Percentiles rank a stretch among this genome's conserved stretches.
Evolutionary conservation across 2,797 vertebrate species (phyloP).

Genomic region (Danio albolineatus): DNA sequence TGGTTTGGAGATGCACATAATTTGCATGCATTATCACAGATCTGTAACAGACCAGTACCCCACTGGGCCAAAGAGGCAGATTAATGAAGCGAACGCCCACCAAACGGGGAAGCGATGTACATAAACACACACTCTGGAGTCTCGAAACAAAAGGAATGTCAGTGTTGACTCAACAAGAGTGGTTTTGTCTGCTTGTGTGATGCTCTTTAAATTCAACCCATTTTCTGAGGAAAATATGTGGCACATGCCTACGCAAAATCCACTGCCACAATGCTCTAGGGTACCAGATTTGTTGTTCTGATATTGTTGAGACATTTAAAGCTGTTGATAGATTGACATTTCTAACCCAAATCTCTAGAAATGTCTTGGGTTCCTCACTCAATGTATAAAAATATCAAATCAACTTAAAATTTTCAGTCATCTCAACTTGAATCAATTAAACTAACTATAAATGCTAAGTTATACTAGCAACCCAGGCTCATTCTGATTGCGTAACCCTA

Average conservation of each 20-base stretch:
- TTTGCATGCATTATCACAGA: slow-evolving; percentile 82
- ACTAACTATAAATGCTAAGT: too few species aligned
- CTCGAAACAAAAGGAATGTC: slow-evolving; percentile 2
- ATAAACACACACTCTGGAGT: slow-evolving; percentile 21
- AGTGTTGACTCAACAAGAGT: slow-evolving; percentile 9
- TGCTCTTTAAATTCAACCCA: not conserved
- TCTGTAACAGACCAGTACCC: slow-evolving; percentile 77
- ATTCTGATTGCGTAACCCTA: too few species aligned
- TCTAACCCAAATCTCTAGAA: not conserved
- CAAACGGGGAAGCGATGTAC: slow-evolving; percentile 71
- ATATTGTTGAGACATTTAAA: not conserved
- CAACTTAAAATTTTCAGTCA: too few species aligned
- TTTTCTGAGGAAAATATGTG: not conserved
- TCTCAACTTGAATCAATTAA: too few species aligned
- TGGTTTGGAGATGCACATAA: slow-evolving; percentile 77
- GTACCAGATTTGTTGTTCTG: not conserved
- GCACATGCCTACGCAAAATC: not conserved
- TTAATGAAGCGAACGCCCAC: slow-evolving; percentile 76
- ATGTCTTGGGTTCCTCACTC: not conserved
- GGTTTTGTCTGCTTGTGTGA: not conserved
- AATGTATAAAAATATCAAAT: not conserved
- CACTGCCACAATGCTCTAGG: not conserved
- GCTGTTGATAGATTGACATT: not conserved
- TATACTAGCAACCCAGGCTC: too few species aligned
- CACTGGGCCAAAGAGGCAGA: slow-evolving; percentile 77